Percentiles rank a stretch among this genome's conserved stretches.
Evolutionary conservation across 2,113 vertebrate genomes (phyloP).

Genomic region (Ranitomeya imitator): DNA sequence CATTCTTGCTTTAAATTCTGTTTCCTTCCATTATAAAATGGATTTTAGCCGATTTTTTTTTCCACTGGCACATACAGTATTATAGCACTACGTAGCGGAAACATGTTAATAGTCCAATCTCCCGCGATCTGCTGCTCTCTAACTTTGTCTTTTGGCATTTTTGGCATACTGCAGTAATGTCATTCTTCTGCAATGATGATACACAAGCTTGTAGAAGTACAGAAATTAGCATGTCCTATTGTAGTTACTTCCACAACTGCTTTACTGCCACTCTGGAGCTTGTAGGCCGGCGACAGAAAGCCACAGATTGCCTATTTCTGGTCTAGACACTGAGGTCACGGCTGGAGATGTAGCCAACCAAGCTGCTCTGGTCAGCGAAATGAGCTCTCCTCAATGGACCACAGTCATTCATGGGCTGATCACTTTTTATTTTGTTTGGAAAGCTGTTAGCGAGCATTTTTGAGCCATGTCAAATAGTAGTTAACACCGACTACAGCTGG

Average conservation of each 20-base stretch:
- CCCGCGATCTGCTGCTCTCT: not conserved
- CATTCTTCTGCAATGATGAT: not conserved
- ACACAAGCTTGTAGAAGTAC: not conserved
- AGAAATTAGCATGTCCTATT: not conserved
- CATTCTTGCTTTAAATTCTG: too few relatives aligned
- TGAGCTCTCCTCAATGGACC: constrained; percentile 13
- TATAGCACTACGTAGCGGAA: not conserved
- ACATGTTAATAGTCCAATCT: not conserved
- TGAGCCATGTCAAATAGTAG: constrained; percentile 30
- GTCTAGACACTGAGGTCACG: constrained; percentile 29
- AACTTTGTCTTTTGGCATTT: not conserved
- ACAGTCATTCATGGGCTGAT: constrained; percentile 3
- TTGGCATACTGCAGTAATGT: not conserved
- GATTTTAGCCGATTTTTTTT: too few relatives aligned
- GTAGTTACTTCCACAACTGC: not conserved
- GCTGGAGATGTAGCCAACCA: not conserved
- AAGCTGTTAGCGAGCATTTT: not conserved
- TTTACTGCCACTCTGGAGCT: not conserved
- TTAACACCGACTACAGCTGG: constrained; percentile 9
- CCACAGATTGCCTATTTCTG: constrained; percentile 18
- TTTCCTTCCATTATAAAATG: too few relatives aligned
- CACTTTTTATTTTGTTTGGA: constrained; percentile 14
- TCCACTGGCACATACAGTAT: too few relatives aligned
- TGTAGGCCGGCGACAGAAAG: not conserved
- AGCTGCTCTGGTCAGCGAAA: constrained; percentile 23